Base-by-base conservation (phyloP, 2,888 invertebrate species). In the Diplazon laetatorius region DNA sequence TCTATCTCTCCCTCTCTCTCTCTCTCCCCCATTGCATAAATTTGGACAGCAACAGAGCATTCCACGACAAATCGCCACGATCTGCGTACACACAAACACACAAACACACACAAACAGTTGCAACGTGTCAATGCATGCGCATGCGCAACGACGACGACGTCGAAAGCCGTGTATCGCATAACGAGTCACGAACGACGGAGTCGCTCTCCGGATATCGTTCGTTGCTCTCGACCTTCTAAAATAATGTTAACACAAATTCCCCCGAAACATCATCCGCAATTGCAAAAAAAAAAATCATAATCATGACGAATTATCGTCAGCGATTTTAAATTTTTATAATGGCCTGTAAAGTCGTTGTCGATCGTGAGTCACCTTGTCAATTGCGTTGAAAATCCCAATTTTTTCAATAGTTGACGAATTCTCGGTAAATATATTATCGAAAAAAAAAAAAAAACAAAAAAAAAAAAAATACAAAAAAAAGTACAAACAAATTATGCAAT, bases 61-160 rank as follows among this genome's bases (percentile, higher is more conserved):
- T 84, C 82, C 77, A 65, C 74, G 48, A 65, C 65, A 73, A 52
- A 57, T 69, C 48, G 79, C 75, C 68, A 59, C 76, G 66, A 81
- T 69, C 69, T 46, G 25, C 57, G 37, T 48, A 46, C 30, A 59
- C 25, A 48, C 22, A 22, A 42, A n/a, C n/a, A n/a, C n/a, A n/a
- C n/a, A n/a, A n/a, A n/a, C n/a, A n/a, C n/a, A n/a, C n/a, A n/a
- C n/a, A n/a, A n/a, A n/a, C n/a, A n/a, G n/a, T 14, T 57, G 46
- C 57, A 65, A 65, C 57, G 65, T 63, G 63, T 73, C 73, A 66
- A 73, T 66, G 73, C 73, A 65, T 73, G 57, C 57, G 59, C 57
- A 37, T 50, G 35, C 14, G 60, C 37, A 57, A 52, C 48, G 62
- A 42, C 62, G 22, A 52, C 22, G 48, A 16, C 48, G 30, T 0